Evolutionary conservation across 1,140 invertebrate species (phyloP).

Genomic region (Andrena cerasifolii): DNA sequence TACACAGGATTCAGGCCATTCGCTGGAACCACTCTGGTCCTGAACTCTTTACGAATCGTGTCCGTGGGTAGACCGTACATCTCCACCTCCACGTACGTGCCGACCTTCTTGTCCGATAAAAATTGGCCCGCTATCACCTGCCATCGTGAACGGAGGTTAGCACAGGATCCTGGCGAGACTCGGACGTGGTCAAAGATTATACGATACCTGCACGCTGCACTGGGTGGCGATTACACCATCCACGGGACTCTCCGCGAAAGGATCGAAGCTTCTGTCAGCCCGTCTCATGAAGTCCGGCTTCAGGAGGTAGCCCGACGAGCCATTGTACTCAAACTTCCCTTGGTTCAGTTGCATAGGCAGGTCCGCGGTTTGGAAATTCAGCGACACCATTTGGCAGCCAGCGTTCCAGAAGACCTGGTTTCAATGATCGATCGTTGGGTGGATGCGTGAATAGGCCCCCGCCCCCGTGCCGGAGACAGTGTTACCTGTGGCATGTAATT

Average conservation of each 20-base stretch:
- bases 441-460: not conserved
- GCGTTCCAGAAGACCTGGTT: slow-evolving; percentile 94
- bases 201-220: slow-evolving; percentile 95
- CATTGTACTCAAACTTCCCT: slow-evolving; percentile 99
- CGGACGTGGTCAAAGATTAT: not conserved
- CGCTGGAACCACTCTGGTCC: slow-evolving; percentile 96
- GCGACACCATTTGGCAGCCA: slow-evolving; percentile 98
- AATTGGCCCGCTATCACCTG: slow-evolving; percentile 99
- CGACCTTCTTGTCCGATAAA: slow-evolving; percentile 99
- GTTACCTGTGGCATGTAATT: slow-evolving; percentile 99
- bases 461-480: not conserved
- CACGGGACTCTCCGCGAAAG: slow-evolving; percentile 99
- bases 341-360: slow-evolving; percentile 99
- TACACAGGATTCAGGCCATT: slow-evolving; percentile 99
- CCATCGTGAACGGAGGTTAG: not conserved
- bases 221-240: slow-evolving; percentile 99
- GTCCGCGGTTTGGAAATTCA: slow-evolving; percentile 99
- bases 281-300: slow-evolving; percentile 99
- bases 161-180: not conserved
- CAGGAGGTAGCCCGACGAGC: slow-evolving; percentile 96
- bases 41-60: slow-evolving; percentile 99
- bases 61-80: slow-evolving; percentile 99
- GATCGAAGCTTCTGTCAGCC: slow-evolving; percentile 98
- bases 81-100: slow-evolving; percentile 99
- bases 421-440: slow-evolving; percentile 50